These are phyloP conservation scores for Parthenolecanium corni DNA, from an alignment of 2,888 invertebrate genomes.

Conservation along the genomic window DNA sequence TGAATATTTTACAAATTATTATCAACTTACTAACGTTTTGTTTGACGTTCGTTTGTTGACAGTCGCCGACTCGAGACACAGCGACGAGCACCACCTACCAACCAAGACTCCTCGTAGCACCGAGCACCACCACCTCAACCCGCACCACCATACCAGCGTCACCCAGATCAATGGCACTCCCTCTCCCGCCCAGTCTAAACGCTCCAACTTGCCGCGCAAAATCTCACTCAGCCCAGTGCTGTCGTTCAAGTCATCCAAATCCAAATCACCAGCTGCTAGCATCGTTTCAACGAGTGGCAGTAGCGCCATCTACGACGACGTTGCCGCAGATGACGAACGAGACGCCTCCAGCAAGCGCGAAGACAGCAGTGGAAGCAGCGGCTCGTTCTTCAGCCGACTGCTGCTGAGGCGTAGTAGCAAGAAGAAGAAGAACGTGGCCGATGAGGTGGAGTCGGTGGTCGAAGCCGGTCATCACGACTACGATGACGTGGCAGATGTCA, in stretches of 20 bases:
- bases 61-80: conserved; percentile 20
- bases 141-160: conserved; percentile 13
- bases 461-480: background rate
- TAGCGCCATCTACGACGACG: conserved; percentile 40
- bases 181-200: conserved; percentile 1
- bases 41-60: background rate
- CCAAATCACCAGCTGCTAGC: conserved; percentile 43
- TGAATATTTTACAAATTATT: no score
- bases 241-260: conserved; percentile 41
- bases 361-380: conserved; percentile 37
- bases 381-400: conserved; percentile 50
- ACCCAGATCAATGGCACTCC: conserved; percentile 12
- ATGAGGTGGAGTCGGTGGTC: conserved; percentile 28
- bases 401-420: conserved; percentile 59
- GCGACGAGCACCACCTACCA: conserved; percentile 21
- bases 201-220: conserved; percentile 48
- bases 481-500: background rate
- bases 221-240: conserved; percentile 44
- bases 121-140: background rate
- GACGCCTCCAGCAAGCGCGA: conserved; percentile 35
- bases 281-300: conserved; percentile 39
- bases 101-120: background rate
- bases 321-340: conserved; percentile 29
- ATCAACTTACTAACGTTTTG: no score
- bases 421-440: conserved; percentile 47